Percentiles rank a stretch among this genome's conserved stretches.
Conservation (phyloP, 1,140 invertebrate species). For the Melanaphis sacchari region DNA sequence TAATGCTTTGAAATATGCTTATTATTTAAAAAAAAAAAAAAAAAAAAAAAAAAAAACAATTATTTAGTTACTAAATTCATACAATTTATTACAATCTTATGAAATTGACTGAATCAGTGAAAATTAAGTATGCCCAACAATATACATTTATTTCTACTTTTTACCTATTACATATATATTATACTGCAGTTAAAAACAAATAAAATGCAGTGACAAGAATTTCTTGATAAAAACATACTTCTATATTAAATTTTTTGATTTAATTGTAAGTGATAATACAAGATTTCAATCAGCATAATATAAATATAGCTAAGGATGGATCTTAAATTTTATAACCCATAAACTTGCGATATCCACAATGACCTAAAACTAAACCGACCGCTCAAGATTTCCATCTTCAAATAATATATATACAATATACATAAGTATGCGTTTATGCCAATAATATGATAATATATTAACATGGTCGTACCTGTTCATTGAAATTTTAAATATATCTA, state of each 20-base stretch:
- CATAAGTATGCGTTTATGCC: not conserved
- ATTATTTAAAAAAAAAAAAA: constrained; percentile 9
- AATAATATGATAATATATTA: not conserved
- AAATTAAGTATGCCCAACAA: not conserved
- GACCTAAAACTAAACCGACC: not conserved
- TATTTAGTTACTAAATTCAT: not conserved
- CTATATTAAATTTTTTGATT: not conserved
- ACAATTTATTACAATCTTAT: not conserved
- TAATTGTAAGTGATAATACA: not conserved
- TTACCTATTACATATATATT: not conserved
- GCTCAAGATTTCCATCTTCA: not conserved
- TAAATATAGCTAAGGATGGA: not conserved
- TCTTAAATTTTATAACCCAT: not conserved
- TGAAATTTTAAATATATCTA: not conserved
- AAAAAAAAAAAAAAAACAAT: too few relatives aligned
- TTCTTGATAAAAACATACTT: not conserved
- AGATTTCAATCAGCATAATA: not conserved
- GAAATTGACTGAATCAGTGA: not conserved
- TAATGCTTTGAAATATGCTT: not conserved
- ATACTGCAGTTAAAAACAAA: not conserved
- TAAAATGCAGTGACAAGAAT: not conserved
- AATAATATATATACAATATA: not conserved
- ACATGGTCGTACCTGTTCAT: not conserved
- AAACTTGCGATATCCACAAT: not conserved
- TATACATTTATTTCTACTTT: too few relatives aligned